Conservation (phyloP, 37 sponge, comb jelly and placozoan genomes). For the Theonella swinhoei region DNA sequence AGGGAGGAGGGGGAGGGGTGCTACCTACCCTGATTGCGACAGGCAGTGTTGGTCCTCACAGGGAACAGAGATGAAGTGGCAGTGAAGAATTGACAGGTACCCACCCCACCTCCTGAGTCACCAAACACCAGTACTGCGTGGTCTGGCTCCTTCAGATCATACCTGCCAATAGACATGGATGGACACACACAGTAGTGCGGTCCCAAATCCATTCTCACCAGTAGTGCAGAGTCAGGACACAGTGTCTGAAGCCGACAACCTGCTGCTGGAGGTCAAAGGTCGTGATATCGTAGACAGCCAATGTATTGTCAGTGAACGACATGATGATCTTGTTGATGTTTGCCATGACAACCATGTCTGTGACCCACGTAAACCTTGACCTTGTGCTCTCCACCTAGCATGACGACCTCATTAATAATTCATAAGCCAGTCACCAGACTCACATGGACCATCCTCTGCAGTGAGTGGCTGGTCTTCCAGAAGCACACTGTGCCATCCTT, state of each 20-base stretch:
- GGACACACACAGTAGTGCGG: background rate
- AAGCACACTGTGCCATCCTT: slow-evolving; percentile 79
- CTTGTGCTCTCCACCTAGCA: background rate
- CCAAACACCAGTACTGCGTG: slow-evolving; percentile 84
- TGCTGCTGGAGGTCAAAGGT: slow-evolving; percentile 65
- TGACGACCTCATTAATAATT: no score
- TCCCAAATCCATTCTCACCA: slow-evolving; percentile 60
- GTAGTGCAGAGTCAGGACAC: slow-evolving; percentile 78
- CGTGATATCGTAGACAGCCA: slow-evolving; percentile 78
- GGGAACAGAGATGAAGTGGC: slow-evolving; percentile 19
- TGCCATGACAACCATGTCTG: slow-evolving; percentile 70
- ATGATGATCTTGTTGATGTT: slow-evolving; percentile 81
- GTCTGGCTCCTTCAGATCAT: slow-evolving; percentile 52
- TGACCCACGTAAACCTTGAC: slow-evolving; percentile 65
- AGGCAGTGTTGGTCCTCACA: background rate
- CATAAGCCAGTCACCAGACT: no score
- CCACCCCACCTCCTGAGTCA: slow-evolving; percentile 84
- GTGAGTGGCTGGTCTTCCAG: slow-evolving; percentile 82
- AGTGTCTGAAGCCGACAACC: slow-evolving; percentile 65
- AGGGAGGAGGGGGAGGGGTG: background rate
- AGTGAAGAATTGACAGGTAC: slow-evolving; percentile 46
- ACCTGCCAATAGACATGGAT: background rate
- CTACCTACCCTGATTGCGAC: slow-evolving; percentile 45
- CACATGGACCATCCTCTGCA: slow-evolving; percentile 68
- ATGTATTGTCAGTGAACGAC: slow-evolving; percentile 77